Conservation (phyloP, 2,797 vertebrate genomes). For the Pogonophryne albipinna region DNA sequence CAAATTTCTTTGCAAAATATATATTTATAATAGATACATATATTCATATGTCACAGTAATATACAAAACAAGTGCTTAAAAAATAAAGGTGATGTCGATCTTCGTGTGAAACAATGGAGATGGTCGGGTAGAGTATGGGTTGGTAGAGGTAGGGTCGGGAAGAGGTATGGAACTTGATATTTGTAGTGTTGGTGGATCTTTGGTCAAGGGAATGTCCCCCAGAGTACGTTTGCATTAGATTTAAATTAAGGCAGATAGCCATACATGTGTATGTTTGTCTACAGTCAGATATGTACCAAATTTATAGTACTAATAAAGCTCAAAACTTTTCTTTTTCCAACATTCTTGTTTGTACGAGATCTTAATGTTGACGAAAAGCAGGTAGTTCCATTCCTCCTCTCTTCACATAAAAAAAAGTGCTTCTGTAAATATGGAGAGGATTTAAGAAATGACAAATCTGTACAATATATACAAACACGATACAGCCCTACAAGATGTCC, state of each 20-base stretch:
- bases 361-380: constrained; percentile 59
- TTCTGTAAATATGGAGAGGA: constrained; percentile 79
- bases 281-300: constrained; percentile 75
- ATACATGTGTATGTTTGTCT: constrained; percentile 69
- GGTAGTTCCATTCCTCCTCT: constrained; percentile 80
- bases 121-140: constrained; percentile 52
- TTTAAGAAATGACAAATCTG: constrained; percentile 78
- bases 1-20: constrained; percentile 85
- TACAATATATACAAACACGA: constrained; percentile 84
- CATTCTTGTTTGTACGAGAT: constrained; percentile 67
- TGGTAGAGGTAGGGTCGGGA: constrained; percentile 76
- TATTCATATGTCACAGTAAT: constrained; percentile 86
- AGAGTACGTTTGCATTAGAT: constrained; percentile 78
- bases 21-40: constrained; percentile 85
- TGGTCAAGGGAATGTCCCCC: constrained; percentile 83
- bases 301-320: constrained; percentile 69
- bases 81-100: constrained; percentile 77
- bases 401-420: constrained; percentile 84
- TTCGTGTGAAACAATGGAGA: constrained; percentile 65
- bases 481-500: constrained; percentile 80
- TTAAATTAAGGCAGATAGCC: constrained; percentile 79
- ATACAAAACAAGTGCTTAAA: constrained; percentile 87
- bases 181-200: constrained; percentile 82
- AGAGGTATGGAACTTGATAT: constrained; percentile 81
- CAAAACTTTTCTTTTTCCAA: constrained; percentile 50